Conservation (phyloP, 2,797 vertebrate genomes). For the Mergus octosetaceus region DNA sequence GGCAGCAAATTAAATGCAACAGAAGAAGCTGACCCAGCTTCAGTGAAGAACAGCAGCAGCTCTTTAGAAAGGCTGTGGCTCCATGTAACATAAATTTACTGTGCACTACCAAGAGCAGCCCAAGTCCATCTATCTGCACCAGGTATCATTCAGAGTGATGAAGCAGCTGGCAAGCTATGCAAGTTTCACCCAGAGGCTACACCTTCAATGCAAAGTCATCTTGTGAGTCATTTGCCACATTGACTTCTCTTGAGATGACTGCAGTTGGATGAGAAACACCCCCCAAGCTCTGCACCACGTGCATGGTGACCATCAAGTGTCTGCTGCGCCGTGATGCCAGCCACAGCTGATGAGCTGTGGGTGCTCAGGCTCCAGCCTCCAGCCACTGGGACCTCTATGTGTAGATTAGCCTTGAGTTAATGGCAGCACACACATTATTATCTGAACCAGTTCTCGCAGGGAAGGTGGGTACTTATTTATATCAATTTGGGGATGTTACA, state of each 20-base stretch:
- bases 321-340: rapidly evolving
- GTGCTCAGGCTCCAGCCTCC: not conserved
- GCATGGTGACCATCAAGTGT: not conserved
- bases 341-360: rapidly evolving
- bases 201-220: not conserved
- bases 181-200: not conserved
- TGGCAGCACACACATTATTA: not conserved
- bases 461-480: not conserved
- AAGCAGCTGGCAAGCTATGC: not conserved
- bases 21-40: not conserved
- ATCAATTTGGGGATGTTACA: not conserved
- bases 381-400: not conserved
- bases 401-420: not conserved
- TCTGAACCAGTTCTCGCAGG: not conserved
- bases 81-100: not conserved
- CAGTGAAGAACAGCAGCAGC: not conserved
- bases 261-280: rapidly evolving
- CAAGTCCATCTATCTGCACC: not conserved
- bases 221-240: not conserved
- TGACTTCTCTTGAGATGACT: not conserved
- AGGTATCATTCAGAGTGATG: not conserved
- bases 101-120: not conserved
- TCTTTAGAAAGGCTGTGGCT: not conserved
- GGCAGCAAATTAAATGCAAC: not conserved
- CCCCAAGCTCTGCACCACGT: not conserved